Base-by-base conservation (phyloP, 2,888 invertebrate species). In the Agapostemon virescens region DNA sequence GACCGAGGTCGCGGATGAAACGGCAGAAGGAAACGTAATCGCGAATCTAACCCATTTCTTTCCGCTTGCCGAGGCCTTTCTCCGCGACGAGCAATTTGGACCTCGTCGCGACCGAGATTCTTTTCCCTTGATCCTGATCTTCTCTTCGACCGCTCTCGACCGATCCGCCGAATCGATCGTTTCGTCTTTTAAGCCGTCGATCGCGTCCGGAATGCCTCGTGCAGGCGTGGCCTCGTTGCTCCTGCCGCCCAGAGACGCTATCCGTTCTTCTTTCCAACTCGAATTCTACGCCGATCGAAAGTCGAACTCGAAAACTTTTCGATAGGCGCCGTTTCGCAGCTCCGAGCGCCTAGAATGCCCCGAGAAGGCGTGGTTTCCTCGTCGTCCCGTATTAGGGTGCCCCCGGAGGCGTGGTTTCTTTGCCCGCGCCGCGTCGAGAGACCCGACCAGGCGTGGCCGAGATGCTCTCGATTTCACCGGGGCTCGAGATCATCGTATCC, bases 1-100 rank as follows among this genome's bases (percentile, higher is more conserved):
- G 84, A 86, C 85, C 77, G 84, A 80, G 81, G 70, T 79, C 72
- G 75, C 58, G 42, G 52, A 69, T 64, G 68, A 81, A 69, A 80
- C 64, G n/a, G n/a, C n/a, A 77, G 20, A 80, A 84, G 74, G 63
- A 71, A 72, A 80, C 38, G 38, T 26, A 40, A 58, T 45, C 33
- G 23, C 26, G 30, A 26, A 52, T 76, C 69, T 26, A 36, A 58
- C 13, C n/a, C 38, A 45, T n/a, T 63, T 71, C 20, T 33, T 68
- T 63, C 58, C 30, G 11, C 5, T 11, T 20, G 9, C 33, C 26
- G 20, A 38, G 23, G 23, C 40, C 63, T 63, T 63, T 63, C 63
- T 63, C 63, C n/a, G 36, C 1, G 11, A n/a, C 63, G 5, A 36
- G n/a, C 9, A 5, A n/a, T 63, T 63, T 5, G 33, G 36, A n/a